phyloP scores from a whole-genome alignment of 92 coral and sea anemone genomes.

The Galaxea fascicularis region DNA sequence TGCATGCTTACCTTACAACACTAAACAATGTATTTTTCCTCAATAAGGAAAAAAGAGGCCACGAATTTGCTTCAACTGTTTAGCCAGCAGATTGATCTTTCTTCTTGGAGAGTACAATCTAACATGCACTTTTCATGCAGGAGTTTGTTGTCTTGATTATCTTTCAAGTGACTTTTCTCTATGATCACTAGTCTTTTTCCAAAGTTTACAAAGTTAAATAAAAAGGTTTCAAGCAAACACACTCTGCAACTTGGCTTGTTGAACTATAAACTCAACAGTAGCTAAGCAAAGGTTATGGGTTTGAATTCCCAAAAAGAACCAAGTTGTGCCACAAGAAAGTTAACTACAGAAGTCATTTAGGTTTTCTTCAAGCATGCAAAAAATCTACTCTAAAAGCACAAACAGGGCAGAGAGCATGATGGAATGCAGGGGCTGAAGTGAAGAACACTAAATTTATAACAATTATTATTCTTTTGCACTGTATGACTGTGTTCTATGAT shows the following conservation, averaged over 20 bases:
- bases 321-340: neutral
- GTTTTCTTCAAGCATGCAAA: neutral
- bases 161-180: neutral
- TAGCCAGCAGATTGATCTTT: neutral
- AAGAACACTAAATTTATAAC: no score
- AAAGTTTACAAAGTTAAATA: neutral
- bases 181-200: neutral
- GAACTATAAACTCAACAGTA: neutral
- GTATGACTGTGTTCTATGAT: no score
- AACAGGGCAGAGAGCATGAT: no score
- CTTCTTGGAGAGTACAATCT: neutral
- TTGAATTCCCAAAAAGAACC: neutral
- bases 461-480: no score
- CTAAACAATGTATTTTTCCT: constrained; percentile 7
- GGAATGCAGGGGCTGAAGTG: no score
- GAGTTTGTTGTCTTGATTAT: neutral
- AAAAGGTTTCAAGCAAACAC: no score
- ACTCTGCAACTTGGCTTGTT: neutral
- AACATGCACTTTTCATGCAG: neutral
- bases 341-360: no score
- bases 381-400: neutral
- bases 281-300: neutral
- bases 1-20: constrained; percentile 33
- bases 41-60: constrained; percentile 7
- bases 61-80: neutral